These are phyloP conservation scores for Scotopteryx bipunctaria DNA, from an alignment of 2,888 invertebrate species.

Conservation along the genomic window DNA sequence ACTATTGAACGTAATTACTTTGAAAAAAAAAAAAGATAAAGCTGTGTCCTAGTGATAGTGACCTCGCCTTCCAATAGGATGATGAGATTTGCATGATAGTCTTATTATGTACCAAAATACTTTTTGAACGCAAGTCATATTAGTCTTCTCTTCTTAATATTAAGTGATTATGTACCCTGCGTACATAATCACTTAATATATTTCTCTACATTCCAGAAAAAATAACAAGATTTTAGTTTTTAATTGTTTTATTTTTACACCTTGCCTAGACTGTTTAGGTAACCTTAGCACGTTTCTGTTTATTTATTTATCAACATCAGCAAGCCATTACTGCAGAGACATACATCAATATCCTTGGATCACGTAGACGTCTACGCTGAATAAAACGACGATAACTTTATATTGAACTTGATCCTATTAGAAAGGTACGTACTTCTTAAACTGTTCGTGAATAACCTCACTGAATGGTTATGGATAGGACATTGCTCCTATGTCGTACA, in stretches of 20 bases:
- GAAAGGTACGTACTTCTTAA: background rate
- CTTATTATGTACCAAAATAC: too few relatives aligned
- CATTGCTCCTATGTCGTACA: too few relatives aligned
- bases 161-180: too few relatives aligned
- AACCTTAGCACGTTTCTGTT: slow-evolving; percentile 42
- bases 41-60: too few relatives aligned
- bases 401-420: slow-evolving; percentile 3
- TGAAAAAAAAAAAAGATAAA: background rate
- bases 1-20: slow-evolving; percentile 6
- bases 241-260: background rate
- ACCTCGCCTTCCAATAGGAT: too few relatives aligned
- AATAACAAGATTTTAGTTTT: background rate
- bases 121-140: too few relatives aligned
- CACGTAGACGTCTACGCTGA: slow-evolving; percentile 35
- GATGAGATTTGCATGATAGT: too few relatives aligned
- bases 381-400: slow-evolving; percentile 27
- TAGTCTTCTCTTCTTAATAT: too few relatives aligned
- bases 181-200: too few relatives aligned
- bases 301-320: slow-evolving; percentile 51
- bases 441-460: too few relatives aligned
- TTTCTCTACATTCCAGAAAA: too few relatives aligned
- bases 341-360: slow-evolving; percentile 48
- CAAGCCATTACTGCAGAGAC: slow-evolving; percentile 44
- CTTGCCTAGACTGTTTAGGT: background rate
- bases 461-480: too few relatives aligned